Evolutionary conservation across 2,113 vertebrate genomes (phyloP).

Genomic region (Opisthocomus hoazin): DNA sequence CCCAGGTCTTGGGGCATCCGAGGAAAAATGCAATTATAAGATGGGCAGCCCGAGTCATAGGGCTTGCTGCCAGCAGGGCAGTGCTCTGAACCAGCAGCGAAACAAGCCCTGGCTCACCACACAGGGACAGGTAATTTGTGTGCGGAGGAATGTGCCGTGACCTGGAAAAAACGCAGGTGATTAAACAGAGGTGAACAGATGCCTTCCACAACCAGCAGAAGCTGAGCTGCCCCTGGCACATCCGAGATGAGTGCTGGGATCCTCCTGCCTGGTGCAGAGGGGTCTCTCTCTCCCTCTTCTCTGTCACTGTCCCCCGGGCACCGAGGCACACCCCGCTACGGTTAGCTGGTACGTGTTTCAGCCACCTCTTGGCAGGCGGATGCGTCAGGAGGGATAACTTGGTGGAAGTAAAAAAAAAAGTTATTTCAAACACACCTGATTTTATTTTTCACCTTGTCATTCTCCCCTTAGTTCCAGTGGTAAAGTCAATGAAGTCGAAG

Average conservation of each 20-base stretch:
- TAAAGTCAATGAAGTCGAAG: constrained; percentile 75
- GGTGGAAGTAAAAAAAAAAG: background rate
- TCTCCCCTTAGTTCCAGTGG: constrained; percentile 66
- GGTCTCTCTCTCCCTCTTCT: background rate
- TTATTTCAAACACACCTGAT: background rate
- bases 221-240: background rate
- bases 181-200: background rate
- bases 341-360: background rate
- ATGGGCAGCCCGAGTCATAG: accelerated
- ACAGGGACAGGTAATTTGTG: background rate
- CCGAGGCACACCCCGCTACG: too few relatives aligned
- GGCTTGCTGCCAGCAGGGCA: background rate
- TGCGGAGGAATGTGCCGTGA: background rate
- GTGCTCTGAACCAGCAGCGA: background rate
- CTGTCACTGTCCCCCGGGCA: background rate
- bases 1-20: background rate
- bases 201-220: background rate
- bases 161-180: background rate
- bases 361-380: background rate
- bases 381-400: background rate
- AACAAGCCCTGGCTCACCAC: background rate
- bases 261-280: accelerated
- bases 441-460: background rate
- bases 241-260: background rate
- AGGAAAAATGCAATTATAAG: background rate